Conservation (phyloP, 2,797 vertebrate species). For the Pseudochromis fuscus region DNA sequence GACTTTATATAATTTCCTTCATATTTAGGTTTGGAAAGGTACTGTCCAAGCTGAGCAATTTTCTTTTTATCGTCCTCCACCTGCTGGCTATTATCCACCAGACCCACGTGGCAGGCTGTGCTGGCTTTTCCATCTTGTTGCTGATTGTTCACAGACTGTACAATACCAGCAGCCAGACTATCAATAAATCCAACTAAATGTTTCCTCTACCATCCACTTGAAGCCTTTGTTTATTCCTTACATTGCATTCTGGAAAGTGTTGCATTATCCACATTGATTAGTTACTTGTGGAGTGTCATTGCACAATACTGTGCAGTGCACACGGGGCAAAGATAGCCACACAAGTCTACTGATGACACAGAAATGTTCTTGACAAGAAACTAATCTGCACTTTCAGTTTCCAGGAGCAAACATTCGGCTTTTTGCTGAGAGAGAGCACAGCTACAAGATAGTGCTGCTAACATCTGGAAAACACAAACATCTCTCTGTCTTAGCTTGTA, state of each 20-base stretch:
- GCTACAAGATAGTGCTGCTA: too few relatives aligned
- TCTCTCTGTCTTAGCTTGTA: too few relatives aligned
- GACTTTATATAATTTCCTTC: not conserved
- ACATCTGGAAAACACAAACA: too few relatives aligned
- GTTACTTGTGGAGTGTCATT: too few relatives aligned
- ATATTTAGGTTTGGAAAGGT: not conserved
- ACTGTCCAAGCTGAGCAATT: constrained; percentile 3
- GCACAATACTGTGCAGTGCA: too few relatives aligned
- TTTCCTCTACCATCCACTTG: not conserved
- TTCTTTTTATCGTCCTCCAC: constrained; percentile 1
- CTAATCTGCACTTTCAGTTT: too few relatives aligned
- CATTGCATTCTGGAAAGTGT: not conserved
- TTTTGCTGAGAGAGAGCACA: too few relatives aligned
- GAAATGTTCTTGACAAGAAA: too few relatives aligned
- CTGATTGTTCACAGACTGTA: constrained; percentile 10
- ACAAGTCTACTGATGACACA: too few relatives aligned
- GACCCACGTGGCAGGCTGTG: not conserved
- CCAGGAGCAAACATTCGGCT: too few relatives aligned
- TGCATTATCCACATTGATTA: too few relatives aligned
- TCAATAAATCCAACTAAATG: constrained; percentile 8
- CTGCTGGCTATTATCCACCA: constrained; percentile 13
- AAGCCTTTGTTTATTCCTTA: constrained; percentile 14
- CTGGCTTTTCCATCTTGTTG: constrained; percentile 29
- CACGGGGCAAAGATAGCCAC: too few relatives aligned
- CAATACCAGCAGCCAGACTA: constrained; percentile 41